Conservation (phyloP, 1,140 invertebrate species). For the Bombus polaris region DNA sequence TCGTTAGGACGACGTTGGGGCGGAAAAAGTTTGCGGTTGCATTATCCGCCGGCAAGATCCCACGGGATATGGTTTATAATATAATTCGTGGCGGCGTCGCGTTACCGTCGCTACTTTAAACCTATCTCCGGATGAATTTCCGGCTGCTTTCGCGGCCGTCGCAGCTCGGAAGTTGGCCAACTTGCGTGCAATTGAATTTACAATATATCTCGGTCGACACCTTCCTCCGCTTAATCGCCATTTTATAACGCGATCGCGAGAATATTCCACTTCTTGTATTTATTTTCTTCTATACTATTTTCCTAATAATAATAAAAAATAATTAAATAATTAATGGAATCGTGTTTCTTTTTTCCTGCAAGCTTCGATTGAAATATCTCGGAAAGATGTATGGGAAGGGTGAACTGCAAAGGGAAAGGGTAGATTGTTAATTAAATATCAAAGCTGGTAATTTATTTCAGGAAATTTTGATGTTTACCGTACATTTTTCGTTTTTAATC, state of each 20-base stretch:
- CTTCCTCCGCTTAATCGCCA: not conserved
- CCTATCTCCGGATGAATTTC: constrained; percentile 50
- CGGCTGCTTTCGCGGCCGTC: constrained; percentile 33
- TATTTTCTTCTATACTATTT: no score
- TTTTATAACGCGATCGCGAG: not conserved
- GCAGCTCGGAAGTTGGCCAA: constrained; percentile 26
- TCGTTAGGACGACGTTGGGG: not conserved
- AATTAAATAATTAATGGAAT: no score
- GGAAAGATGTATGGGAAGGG: no score
- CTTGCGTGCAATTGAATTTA: constrained; percentile 44
- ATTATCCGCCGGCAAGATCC: not conserved
- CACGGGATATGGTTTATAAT: constrained; percentile 28
- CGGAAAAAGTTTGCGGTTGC: constrained; percentile 11
- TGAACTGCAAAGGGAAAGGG: not conserved
- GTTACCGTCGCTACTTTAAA: constrained; percentile 45
- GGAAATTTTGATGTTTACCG: not conserved
- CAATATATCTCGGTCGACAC: constrained; percentile 9
- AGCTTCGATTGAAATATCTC: no score
- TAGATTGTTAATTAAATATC: not conserved
- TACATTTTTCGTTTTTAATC: not conserved
- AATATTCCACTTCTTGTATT: no score
- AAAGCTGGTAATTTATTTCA: not conserved
- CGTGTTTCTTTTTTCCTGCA: no score
- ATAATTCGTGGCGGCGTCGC: constrained; percentile 41
- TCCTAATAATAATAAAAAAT: no score